A percentile compares a stretch with the other conserved stretches of the same genome.
phyloP scores from a whole-genome alignment of 2,797 vertebrate genomes.

The Sparus aurata region DNA sequence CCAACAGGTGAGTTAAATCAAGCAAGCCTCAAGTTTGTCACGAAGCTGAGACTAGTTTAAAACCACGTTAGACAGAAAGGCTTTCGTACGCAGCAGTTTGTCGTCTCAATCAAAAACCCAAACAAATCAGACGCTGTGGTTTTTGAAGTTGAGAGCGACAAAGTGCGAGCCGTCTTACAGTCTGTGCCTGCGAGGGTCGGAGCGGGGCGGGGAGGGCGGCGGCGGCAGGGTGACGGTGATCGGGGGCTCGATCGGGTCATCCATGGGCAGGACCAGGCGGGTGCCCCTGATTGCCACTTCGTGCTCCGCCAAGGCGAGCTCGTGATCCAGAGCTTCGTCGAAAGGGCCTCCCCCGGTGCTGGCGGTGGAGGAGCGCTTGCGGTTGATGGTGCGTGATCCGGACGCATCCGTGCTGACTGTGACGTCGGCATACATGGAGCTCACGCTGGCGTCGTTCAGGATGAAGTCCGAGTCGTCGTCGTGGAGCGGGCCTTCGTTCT shows the following conservation, averaged over 20 bases:
- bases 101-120: slow-evolving; percentile 21
- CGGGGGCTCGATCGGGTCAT: slow-evolving; percentile 88
- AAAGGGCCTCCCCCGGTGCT: slow-evolving; percentile 68
- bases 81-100: slow-evolving; percentile 18
- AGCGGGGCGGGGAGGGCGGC: slow-evolving; percentile 76
- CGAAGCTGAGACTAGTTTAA: slow-evolving; percentile 32
- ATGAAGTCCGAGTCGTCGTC: slow-evolving; percentile 95
- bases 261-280: slow-evolving; percentile 92
- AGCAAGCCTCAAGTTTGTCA: slow-evolving; percentile 22
- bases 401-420: slow-evolving; percentile 89
- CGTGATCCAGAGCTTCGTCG: slow-evolving; percentile 88
- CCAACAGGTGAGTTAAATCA: slow-evolving; percentile 31
- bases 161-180: slow-evolving; percentile 63
- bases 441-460: slow-evolving; percentile 91
- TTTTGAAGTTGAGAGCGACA: slow-evolving; percentile 25
- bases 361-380: slow-evolving; percentile 63
- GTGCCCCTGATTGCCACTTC: slow-evolving; percentile 93
- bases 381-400: slow-evolving; percentile 74
- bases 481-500: slow-evolving; percentile 93
- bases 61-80: slow-evolving; percentile 10
- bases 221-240: slow-evolving; percentile 79
- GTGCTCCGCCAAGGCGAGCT: slow-evolving; percentile 88
- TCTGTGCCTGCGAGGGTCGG: slow-evolving; percentile 82
- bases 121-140: neutral
- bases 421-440: slow-evolving; percentile 93